phyloP scores from a whole-genome alignment of 2,888 invertebrate species.

The Colostygia pectinataria region DNA sequence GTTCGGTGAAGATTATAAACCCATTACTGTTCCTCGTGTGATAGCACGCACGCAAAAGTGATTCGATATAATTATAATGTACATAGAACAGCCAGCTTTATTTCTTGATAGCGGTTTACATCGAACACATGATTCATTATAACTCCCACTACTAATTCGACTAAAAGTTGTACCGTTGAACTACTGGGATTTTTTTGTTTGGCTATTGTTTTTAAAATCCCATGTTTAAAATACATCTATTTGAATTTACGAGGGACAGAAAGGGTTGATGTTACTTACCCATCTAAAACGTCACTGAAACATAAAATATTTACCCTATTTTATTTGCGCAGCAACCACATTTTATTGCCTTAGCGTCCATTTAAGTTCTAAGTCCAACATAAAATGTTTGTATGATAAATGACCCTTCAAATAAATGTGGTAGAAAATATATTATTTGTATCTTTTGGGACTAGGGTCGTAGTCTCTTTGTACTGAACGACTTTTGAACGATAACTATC shows the following conservation, averaged over 20 bases:
- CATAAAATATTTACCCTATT: conserved; percentile 25
- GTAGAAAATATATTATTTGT: no score
- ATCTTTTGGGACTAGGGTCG: not conserved
- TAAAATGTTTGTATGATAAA: conserved; percentile 20
- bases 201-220: conserved; percentile 9
- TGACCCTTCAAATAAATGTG: conserved; percentile 1
- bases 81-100: no score
- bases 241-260: conserved; percentile 20
- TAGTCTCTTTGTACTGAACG: no score
- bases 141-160: no score
- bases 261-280: conserved; percentile 18
- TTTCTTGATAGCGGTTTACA: no score
- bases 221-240: conserved; percentile 10
- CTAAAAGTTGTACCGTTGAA: no score
- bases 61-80: no score
- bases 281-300: conserved; percentile 17
- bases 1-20: conserved; percentile 16
- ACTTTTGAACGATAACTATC: no score
- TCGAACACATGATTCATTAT: no score
- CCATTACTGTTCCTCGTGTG: conserved; percentile 18
- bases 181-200: no score
- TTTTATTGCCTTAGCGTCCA: conserved; percentile 27
- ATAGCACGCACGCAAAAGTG: conserved; percentile 27
- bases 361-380: conserved; percentile 23
- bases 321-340: conserved; percentile 22